Percentiles rank a stretch among this genome's conserved stretches.
These are phyloP conservation scores for Mesopsocus fuscifrons DNA, from an alignment of 2,888 invertebrate genomes.

Conservation along the genomic window DNA sequence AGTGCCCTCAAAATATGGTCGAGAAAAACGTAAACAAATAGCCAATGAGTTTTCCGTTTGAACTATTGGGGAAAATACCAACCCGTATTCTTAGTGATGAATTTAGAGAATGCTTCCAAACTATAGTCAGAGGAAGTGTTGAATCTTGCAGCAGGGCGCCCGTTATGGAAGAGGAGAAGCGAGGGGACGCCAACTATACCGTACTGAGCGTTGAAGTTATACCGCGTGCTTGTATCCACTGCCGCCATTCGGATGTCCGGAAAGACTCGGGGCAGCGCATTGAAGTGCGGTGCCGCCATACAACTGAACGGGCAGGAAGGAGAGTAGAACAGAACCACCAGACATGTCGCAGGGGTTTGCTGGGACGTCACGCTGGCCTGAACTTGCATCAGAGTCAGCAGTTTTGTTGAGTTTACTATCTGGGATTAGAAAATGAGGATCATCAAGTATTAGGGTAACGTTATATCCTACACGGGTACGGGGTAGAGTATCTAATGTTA, in stretches of 20 bases:
- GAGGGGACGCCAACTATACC: conserved; percentile 84
- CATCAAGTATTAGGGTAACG: too few species aligned
- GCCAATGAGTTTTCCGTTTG: too few species aligned
- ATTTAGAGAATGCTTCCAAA: conserved; percentile 56
- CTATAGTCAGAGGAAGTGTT: conserved; percentile 61
- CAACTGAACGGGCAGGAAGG: conserved; percentile 81
- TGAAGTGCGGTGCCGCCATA: conserved; percentile 74
- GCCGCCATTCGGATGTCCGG: conserved; percentile 75
- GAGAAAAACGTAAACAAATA: too few species aligned
- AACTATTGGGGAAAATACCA: conserved; percentile 14
- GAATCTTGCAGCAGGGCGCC: conserved; percentile 64
- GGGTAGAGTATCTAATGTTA: too few species aligned
- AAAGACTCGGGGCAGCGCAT: conserved; percentile 73
- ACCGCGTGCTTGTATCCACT: conserved; percentile 68
- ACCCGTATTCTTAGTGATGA: conserved; percentile 53
- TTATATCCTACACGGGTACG: too few species aligned
- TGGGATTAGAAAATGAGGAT: conserved; percentile 15
- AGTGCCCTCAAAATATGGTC: too few species aligned
- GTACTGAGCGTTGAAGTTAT: conserved; percentile 72
- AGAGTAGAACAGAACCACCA: conserved; percentile 74
- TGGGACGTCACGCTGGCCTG: conserved; percentile 19
- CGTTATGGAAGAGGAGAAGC: conserved; percentile 74
- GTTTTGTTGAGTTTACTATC: conserved; percentile 19
- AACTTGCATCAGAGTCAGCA: conserved; percentile 17
- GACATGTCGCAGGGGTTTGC: conserved; percentile 36